Base-by-base conservation (phyloP, 2,888 invertebrate genomes). In the Hoplodrina ambigua region DNA sequence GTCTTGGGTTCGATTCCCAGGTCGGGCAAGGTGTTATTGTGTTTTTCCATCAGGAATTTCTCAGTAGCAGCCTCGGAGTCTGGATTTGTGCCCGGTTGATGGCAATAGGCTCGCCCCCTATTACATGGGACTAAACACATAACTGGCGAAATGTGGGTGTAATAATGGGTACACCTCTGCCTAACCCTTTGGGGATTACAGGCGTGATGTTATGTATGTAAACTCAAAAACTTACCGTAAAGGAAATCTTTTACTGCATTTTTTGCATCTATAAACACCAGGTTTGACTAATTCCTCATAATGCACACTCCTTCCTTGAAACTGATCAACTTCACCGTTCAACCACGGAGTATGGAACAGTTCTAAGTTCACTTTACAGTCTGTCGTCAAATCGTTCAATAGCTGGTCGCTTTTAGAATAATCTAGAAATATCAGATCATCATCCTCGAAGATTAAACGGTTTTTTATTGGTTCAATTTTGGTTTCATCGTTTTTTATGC, bases 211-310 rank as follows among this genome's bases (percentile, higher is more conserved):
- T n/a, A n/a, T n/a, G n/a, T n/a, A n/a, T n/a, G n/a, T n/a, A n/a
- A n/a, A n/a, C n/a, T n/a, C 7, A 30, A 82, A 33, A 8, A 0
- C 88, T 87, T 20, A 92, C 92, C 91, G 87, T 41, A 84, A 87
- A 25, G 84, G 83, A 62, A 90, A 92, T 0, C 69, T 66, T 7
- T 75, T 69, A 0, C 54, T 54, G 56, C 93, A 93, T 3, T 69
- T 84, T 19, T 65, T 86, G 58, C 93, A 93, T 0, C 72, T 57
- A 78, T 76, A 88, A 0, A 84, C 46, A 0, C 87, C 86, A 0
- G 86, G 81, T 5, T 63, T 80, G 0, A 86, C 53, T 5, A 93
- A 65, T 0, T 86, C 84, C 33, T 91, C 85, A 53, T 87, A 90
- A 76, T 88, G 88, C 0, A 91, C 78, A 76, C 87, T 86, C 4